Evolutionary conservation across 1,140 invertebrate species (phyloP), one percentile per base, ranked within the genome.

Genomic region (Drosophila orosa): DNA sequence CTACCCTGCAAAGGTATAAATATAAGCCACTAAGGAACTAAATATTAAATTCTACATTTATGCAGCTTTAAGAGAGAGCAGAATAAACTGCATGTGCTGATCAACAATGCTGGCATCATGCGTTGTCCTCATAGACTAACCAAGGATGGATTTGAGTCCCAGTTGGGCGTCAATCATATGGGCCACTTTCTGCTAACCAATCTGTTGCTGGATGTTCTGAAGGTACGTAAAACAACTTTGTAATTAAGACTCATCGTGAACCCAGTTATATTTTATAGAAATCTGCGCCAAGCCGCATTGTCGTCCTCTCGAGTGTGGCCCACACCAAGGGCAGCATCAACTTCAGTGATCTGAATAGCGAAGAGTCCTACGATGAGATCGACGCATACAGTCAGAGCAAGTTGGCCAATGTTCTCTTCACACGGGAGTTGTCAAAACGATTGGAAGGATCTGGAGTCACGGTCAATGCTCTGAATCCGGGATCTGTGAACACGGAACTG

Each of bases 51-150:
- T n/a, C 12, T 3, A 12, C 12, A 13, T 2, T 3, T 13, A 3
- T 12, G 7, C 15, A 90, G 93, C 66, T 95, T 95, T 75, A 94
- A 94, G 90, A 69, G 91, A 87, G 95, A 96, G 90, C 94, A 97
- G 89, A 86, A 94, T 1, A 89, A 94, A 33, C 90, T 98, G 9
- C 94, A 98, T 93, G 94, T 98, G 27, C 93, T 99, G 22, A 95
- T 99, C 55, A 98, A 98, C 91, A 99, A 99, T 93, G 98, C 97
- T n/a, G 97, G 95, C 3, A 95, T 97, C 5, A 97, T 97, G 96
- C 93, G 95, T 78, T 95, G 95, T 54, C 95, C 95, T 1, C 93
- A 94, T 15, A 78, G 90, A 13, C 89, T 94, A 40, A 98, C 97
- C 0, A 93, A 95, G 76, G 97, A 98, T 90, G 97, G 97, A 22